Evolutionary conservation across 2,797 vertebrate species (phyloP), one percentile per base, ranked within the genome.

Genomic region (Adrianichthys oophorus): DNA sequence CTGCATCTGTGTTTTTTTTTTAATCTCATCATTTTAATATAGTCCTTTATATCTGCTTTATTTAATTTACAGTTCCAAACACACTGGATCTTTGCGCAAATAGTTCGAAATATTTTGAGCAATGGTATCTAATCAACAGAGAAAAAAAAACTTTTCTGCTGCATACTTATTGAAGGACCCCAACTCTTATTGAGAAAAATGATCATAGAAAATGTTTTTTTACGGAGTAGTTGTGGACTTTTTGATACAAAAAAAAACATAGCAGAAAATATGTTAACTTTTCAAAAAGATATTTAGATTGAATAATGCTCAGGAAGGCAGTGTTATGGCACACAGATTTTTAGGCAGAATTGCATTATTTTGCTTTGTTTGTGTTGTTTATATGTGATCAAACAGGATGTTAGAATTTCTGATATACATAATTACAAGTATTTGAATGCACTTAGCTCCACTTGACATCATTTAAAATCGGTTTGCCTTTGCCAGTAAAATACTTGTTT

Each of bases 231-330:
- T 48, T 52, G 52, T 23, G 41, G 59, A 62, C 40, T 52, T 23
- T 56, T 71, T 79, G 43, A 75, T 49, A 5, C 5, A 6, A 26
- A 67, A 57, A 69, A 63, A 59, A 54, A 74, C 68, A 56, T 52
- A 4, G 55, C 32, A 74, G 53, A 72, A 78, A 80, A 74, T 76
- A 61, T 16, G 47, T 79, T 77, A 73, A 70, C 63, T 49, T 78
- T 87, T 84, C 70, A 69, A 72, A 78, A 69, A 65, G 56, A 62
- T 78, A 85, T 78, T 85, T 74, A 74, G 41, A 61, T 60, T 79
- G 77, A 87, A 78, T 60, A 58, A 85, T 76, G 66, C 62, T 19
- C 32, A 19, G 14, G 19, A 68, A 70, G 52, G 52, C 68, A 46
- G 14, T 83, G 82, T 73, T 84, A 74, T 73, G 78, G 68, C 71